Evolutionary conservation across 1,140 invertebrate species (phyloP).

Genomic region (Xylocopa sonorina): DNA sequence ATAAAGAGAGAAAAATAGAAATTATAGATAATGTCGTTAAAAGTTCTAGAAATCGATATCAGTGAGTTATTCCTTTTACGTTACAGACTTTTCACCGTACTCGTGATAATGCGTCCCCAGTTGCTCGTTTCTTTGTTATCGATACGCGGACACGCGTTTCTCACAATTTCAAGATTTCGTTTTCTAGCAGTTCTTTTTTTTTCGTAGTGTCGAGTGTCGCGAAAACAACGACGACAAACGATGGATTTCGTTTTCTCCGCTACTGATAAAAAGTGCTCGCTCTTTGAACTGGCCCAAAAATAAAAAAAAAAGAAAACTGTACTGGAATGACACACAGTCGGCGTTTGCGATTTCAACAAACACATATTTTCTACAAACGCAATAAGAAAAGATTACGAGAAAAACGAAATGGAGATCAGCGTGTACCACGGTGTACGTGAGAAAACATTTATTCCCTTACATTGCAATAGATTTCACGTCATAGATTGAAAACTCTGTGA

Average conservation of each 20-base stretch:
- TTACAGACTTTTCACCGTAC: constrained; percentile 17
- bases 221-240: not conserved
- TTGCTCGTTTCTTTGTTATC: constrained; percentile 39
- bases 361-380: constrained; percentile 50
- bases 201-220: not conserved
- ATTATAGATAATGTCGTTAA: constrained; percentile 53
- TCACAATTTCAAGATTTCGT: constrained; percentile 14
- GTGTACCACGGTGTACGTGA: constrained; percentile 59
- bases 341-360: constrained; percentile 30
- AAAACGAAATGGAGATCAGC: constrained; percentile 65
- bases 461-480: constrained; percentile 77
- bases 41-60: constrained; percentile 66
- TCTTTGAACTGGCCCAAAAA: constrained; percentile 52
- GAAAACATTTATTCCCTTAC: constrained; percentile 65
- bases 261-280: constrained; percentile 43
- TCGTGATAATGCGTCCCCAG: constrained; percentile 32
- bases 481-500: constrained; percentile 73
- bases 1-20: constrained; percentile 62
- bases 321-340: constrained; percentile 64
- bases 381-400: constrained; percentile 43
- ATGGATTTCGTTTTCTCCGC: not conserved
- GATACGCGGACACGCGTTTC: constrained; percentile 13
- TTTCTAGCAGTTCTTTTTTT: not conserved
- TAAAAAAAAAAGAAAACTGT: too few species aligned
- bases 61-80: constrained; percentile 37